Evolutionary conservation across 2,888 invertebrate genomes (phyloP).

Genomic region (Sinotaia quadrata): DNA sequence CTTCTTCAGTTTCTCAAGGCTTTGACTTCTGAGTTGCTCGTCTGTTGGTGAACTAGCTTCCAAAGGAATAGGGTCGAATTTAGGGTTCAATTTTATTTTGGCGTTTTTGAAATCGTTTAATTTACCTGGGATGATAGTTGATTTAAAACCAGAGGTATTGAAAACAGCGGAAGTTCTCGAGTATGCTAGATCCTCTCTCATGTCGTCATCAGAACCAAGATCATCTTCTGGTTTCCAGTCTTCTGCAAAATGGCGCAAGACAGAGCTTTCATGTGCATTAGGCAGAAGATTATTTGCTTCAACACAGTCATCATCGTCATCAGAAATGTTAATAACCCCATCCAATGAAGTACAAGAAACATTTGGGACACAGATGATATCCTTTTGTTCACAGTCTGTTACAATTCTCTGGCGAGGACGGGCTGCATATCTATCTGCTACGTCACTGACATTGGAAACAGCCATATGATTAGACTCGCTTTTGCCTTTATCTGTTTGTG

Average conservation of each 20-base stretch:
- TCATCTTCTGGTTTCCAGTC: slow-evolving; percentile 65
- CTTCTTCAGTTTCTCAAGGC: slow-evolving; percentile 56
- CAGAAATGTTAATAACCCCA: slow-evolving; percentile 15
- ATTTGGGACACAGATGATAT: too few relatives aligned
- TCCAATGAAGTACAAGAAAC: too few relatives aligned
- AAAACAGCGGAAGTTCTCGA: neutral
- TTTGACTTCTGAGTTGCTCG: slow-evolving; percentile 51
- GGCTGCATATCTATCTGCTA: neutral
- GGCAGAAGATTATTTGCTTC: neutral
- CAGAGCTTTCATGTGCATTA: neutral
- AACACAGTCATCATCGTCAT: neutral
- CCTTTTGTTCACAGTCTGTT: neutral
- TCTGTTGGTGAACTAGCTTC: slow-evolving; percentile 26
- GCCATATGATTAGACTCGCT: slow-evolving; percentile 7
- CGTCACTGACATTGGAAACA: neutral
- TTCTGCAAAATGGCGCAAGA: slow-evolving; percentile 38
- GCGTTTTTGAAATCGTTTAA: slow-evolving; percentile 47
- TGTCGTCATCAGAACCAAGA: slow-evolving; percentile 61
- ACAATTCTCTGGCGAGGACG: slow-evolving; percentile 4
- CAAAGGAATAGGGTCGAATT: neutral
- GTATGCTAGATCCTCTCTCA: slow-evolving; percentile 39
- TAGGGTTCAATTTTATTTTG: slow-evolving; percentile 21
- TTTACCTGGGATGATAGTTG: slow-evolving; percentile 50
- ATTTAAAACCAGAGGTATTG: slow-evolving; percentile 47
- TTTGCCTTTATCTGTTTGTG: too few relatives aligned